These are phyloP conservation scores for Pomatostomus ruficeps DNA, from an alignment of 2,113 vertebrate genomes.

Conservation along the genomic window DNA sequence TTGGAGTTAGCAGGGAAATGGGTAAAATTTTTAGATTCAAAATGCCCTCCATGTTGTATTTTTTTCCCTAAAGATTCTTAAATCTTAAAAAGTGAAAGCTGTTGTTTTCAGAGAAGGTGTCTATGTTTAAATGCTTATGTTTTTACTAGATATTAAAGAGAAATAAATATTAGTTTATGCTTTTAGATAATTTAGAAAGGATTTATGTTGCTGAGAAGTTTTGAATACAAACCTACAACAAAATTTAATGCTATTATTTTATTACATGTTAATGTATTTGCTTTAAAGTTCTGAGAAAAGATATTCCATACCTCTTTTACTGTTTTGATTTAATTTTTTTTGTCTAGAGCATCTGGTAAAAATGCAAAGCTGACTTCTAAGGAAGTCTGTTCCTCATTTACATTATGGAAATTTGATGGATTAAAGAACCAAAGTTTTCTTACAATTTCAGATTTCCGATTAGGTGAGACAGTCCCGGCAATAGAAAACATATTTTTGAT, in stretches of 20 bases:
- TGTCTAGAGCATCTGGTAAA: not conserved
- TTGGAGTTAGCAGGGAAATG: not conserved
- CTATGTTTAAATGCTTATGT: not conserved
- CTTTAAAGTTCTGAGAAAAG: not conserved
- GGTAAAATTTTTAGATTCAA: not conserved
- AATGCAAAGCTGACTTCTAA: slow-evolving; percentile 17
- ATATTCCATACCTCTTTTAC: not conserved
- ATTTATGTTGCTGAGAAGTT: not conserved
- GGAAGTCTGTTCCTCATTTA: slow-evolving; percentile 27
- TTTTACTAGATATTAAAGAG: not conserved
- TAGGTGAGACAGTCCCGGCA: slow-evolving; percentile 47
- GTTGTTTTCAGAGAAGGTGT: not conserved
- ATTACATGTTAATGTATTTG: not conserved
- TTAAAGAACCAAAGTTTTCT: slow-evolving; percentile 42
- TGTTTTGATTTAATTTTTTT: not conserved
- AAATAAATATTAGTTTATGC: not conserved
- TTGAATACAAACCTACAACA: not conserved
- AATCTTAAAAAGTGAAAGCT: not conserved
- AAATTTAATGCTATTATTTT: not conserved
- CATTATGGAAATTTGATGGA: slow-evolving; percentile 28
- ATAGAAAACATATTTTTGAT: slow-evolving; percentile 30
- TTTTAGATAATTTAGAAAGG: not conserved
- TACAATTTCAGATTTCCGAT: slow-evolving; percentile 40
- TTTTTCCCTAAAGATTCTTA: not conserved
- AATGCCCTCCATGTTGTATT: not conserved